Conservation (phyloP, 1,140 invertebrate genomes). For the Acromyrmex charruanus region DNA sequence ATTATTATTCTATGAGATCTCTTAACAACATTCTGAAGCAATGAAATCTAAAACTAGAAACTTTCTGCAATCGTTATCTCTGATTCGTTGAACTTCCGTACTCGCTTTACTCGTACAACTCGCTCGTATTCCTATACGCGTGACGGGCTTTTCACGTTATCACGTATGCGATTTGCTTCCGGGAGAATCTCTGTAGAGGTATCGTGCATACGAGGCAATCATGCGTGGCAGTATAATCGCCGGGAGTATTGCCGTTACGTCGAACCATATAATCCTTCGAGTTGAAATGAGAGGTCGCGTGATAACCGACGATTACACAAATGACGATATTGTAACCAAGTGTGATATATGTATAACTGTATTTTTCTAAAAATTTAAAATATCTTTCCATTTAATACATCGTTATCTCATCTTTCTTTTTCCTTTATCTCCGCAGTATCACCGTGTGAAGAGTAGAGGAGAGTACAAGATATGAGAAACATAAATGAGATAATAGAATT, state of each 20-base stretch:
- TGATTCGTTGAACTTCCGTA: conserved; percentile 32
- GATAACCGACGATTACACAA: conserved; percentile 34
- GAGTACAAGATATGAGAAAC: not conserved
- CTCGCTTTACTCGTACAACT: not conserved
- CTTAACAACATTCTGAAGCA: not conserved
- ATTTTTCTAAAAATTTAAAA: conserved; percentile 6
- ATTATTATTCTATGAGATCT: not conserved
- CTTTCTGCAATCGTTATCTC: conserved; percentile 14
- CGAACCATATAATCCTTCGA: conserved; percentile 7
- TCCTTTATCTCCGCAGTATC: not conserved
- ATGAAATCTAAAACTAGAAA: not conserved
- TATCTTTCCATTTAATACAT: not conserved
- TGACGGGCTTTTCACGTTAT: conserved; percentile 9
- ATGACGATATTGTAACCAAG: not conserved
- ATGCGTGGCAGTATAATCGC: conserved; percentile 24
- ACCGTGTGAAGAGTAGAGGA: not conserved
- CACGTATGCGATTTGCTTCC: not conserved
- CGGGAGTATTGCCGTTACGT: conserved; percentile 38
- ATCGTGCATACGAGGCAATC: conserved; percentile 26
- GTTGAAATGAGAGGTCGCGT: conserved; percentile 22
- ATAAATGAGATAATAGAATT: conserved; percentile 1
- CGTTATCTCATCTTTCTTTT: not conserved
- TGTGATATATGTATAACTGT: not conserved
- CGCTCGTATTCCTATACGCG: not conserved
- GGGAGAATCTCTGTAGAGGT: conserved; percentile 22